Evolutionary conservation across 2,113 vertebrate genomes (phyloP), one percentile per base, ranked within the genome.

Genomic region (Osmerus mordax): DNA sequence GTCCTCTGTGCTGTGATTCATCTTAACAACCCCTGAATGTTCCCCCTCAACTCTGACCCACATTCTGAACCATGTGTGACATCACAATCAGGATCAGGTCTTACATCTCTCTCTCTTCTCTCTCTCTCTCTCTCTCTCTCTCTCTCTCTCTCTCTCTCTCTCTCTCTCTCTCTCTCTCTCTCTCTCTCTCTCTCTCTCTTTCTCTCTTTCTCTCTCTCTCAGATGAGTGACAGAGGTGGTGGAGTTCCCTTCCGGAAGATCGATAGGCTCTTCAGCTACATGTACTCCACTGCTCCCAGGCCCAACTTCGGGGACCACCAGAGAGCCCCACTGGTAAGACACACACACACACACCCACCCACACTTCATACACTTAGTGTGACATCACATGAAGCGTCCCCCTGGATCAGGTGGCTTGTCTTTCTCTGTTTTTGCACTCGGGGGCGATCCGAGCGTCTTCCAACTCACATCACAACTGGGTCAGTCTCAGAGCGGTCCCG

Each of bases 151-250:
- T 60, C 14, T 52, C 13, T 29, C 67, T 2, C 23, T 23, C 23
- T 23, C 23, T 23, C 23, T 2, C 23, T 23, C 23, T 2, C 23
- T 23, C 23, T 23, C 23, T 23, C 23, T 23, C 23, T 23, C 23
- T 23, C 23, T 23, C 23, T 23, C 23, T 28, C 23, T 36, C 14
- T 64, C 1, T 64, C 14, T 36, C 25, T 63, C 28, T 63, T 15
- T 54, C 15, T 56, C 36, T 28, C 16, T 52, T 12, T 67, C 19
- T 19, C 28, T 65, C 12, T 54, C 8, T 52, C 13, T 29, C 67
- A 96, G 95, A 95, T 96, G 92, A 95, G 94, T 53, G 95, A 96
- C 87, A 87, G 89, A 75, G 95, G 95, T 0, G 89, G 94, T 19
- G 95, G 95, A 0, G 94, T 96, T 60, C 94, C 95, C 5, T 89